Evolutionary conservation across 2,797 vertebrate species (phyloP), one percentile per base, ranked within the genome.

Genomic region (Acanthiza pusilla): DNA sequence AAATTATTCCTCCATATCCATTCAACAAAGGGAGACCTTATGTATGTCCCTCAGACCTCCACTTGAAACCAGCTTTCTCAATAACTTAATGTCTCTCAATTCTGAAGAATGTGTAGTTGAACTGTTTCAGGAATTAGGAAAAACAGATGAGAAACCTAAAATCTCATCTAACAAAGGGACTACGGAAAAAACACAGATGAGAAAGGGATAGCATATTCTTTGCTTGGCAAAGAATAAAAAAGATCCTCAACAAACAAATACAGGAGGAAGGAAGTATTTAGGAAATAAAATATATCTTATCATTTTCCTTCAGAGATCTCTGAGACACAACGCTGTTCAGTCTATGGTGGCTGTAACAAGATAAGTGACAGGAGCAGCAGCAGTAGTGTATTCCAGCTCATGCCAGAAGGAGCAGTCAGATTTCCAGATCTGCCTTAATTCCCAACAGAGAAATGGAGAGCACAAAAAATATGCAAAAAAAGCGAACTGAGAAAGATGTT

Each of bases 61-160:
- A 48, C 27, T 27, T n/a, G 22, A 75, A 86, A 61, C 5, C 27
- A 51, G 32, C 26, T 70, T 65, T 91, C 48, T 82, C 27, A 80
- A 38, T 4, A 36, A 11, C 9, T 63, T 67, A 51, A 43, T 1
- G 45, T n/a, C 13, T 50, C 53, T 34, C 43, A 74, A 34, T 55
- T 89, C 26, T 18, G 40, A 87, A 80, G 81, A 65, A 54, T 0
- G 0, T 2, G 5, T 1, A 60, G 53, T 16, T 3, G 11, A 84
- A 34, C 26, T 71, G 6, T 38, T 88, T 29, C 0, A 7, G 42
- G 19, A 75, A 21, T 22, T 55, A 63, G 34, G 50, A 80, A 67
- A 88, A 27, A 43, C 8, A 45, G 29, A 68, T 3, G 8, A 65
- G 61, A 90, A 89, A 55, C 25, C 34, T 5, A 30, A 4, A 60